Evolutionary conservation across 2,113 vertebrate genomes (phyloP), one percentile per base, ranked within the genome.

Genomic region (Cyprinus carpio): DNA sequence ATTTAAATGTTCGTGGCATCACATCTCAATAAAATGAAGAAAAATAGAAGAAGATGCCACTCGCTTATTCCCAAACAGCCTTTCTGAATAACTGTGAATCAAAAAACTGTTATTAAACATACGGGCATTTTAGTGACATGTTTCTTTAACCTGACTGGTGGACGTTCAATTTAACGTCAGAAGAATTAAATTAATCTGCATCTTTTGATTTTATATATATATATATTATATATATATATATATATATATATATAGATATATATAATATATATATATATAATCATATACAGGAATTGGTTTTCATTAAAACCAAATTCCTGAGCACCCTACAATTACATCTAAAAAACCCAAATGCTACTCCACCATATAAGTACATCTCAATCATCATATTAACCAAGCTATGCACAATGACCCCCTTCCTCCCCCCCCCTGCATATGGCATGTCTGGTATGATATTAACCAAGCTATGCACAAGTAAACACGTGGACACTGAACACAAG

Each of bases 371-470:
- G n/a, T n/a, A n/a, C n/a, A n/a, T n/a, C n/a, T n/a, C n/a, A n/a
- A n/a, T n/a, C n/a, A n/a, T n/a, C n/a, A n/a, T n/a, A n/a, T n/a
- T n/a, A n/a, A n/a, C n/a, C n/a, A n/a, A n/a, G n/a, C n/a, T n/a
- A n/a, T n/a, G n/a, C n/a, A n/a, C n/a, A n/a, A n/a, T n/a, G n/a
- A n/a, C n/a, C n/a, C n/a, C n/a, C n/a, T n/a, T n/a, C n/a, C n/a
- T n/a, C n/a, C n/a, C n/a, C n/a, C n/a, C n/a, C n/a, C n/a, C n/a
- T n/a, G n/a, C n/a, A n/a, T n/a, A n/a, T 91, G 92, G 92, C 89
- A 93, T 90, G 89, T 84, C 84, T 71, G 87, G 87, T 89, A 92
- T 90, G 90, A 91, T 91, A 92, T 91, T 88, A 91, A 93, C 87
- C 89, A 87, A 91, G 90, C 84, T 27, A 89, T 91, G 90, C 86